Conservation (phyloP, 1,140 invertebrate genomes). For the Halyomorpha halys region DNA sequence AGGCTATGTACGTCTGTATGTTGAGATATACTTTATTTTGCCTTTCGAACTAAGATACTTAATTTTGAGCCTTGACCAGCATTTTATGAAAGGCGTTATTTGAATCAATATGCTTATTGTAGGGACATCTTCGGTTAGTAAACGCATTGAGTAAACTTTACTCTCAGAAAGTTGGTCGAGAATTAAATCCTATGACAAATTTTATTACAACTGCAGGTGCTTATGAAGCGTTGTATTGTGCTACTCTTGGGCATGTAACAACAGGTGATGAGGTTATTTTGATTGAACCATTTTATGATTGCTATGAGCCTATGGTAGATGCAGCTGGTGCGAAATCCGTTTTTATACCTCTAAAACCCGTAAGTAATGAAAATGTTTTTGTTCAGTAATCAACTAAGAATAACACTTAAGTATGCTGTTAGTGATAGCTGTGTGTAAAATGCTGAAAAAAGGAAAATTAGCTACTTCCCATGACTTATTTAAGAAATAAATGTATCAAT, state of each 20-base stretch:
- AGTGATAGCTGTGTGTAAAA: too few species aligned
- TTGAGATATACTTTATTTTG: background rate
- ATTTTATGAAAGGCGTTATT: background rate
- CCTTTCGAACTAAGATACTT: too few species aligned
- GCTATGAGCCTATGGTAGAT: conserved; percentile 89
- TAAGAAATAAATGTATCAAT: too few species aligned
- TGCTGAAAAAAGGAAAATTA: too few species aligned
- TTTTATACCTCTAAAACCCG: conserved; percentile 78
- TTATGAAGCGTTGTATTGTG: conserved; percentile 80
- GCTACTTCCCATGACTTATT: too few species aligned
- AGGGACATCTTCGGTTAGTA: conserved; percentile 87
- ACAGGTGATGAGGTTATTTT: conserved; percentile 88
- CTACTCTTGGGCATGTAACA: conserved; percentile 74
- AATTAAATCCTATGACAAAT: conserved; percentile 72
- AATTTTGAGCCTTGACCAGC: too few species aligned
- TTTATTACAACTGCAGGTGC: conserved; percentile 83
- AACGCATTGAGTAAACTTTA: conserved; percentile 77
- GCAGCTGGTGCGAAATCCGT: conserved; percentile 75
- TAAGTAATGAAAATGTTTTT: conserved; percentile 37
- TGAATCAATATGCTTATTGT: conserved; percentile 32
- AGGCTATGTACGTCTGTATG: conserved; percentile 56
- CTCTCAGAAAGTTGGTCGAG: conserved; percentile 57
- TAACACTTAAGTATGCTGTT: too few species aligned
- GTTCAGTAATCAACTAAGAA: background rate
- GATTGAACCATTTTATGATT: conserved; percentile 97